Evolutionary conservation across 2,888 invertebrate species (phyloP), one percentile per base, ranked within the genome.

Genomic region (Monochamus alternatus): DNA sequence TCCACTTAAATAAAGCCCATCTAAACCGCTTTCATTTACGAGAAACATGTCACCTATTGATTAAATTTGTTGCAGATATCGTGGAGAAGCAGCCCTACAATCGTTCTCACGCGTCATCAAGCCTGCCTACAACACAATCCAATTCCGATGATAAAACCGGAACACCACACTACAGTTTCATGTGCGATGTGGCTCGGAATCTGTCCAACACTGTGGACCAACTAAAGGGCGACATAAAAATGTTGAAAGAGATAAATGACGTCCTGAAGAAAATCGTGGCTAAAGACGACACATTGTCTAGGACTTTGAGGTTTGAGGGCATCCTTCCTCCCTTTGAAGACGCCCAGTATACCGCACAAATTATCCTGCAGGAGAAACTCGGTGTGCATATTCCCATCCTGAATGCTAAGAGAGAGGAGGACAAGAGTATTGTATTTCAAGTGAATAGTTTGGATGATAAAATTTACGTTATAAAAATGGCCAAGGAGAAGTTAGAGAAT

Each of bases 331-430:
- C 74, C 9, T 76, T 78, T 32, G 78, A 79, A 30, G 81, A 83
- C 47, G 78, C 84, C 5, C 14, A 69, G 14, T 75, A 63, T 31
- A 75, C 77, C 22, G 84, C 83, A 1, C 79, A 78, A 55, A 79
- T 82, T 59, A 77, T 87, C 31, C 63, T 87, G 30, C 73, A 73
- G 47, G 84, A 84, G 78, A 87, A 85, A 75, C 78, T 87, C 62
- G 77, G 79, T 14, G 43, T 85, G 51, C 73, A 74, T n/a, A 79
- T 85, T 38, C 74, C 70, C 55, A 78, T 85, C 5, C 74, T 80
- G 1, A 79, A 81, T 30, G 86, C 85, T 4, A 69, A 55, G 3
- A 79, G 82, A 73, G 83, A 82, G 70, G 14, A 30, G 5, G 80
- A 83, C 67, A 76, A 77, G 3, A 84, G 77, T 2, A 32, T n/a